A percentile compares a stretch with the other conserved stretches of the same genome.
These are phyloP conservation scores for Orientallactaga bullata DNA, from an alignment of 2,113 vertebrate genomes.

Conservation along the genomic window DNA sequence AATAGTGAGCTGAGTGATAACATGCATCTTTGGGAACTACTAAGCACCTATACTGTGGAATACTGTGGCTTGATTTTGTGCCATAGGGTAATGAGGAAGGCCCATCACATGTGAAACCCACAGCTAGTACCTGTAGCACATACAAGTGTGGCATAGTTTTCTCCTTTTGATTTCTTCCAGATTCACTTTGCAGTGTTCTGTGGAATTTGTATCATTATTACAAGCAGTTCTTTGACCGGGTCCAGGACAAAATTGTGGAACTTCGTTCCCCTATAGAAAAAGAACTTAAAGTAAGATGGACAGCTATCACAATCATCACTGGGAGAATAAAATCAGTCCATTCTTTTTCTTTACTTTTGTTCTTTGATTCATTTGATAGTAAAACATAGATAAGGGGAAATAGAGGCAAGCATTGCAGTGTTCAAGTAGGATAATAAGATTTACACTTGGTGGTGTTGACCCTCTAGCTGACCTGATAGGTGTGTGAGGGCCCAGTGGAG, in stretches of 20 bases:
- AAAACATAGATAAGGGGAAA: not conserved
- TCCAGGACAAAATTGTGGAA: constrained; percentile 91
- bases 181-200: constrained; percentile 91
- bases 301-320: constrained; percentile 11
- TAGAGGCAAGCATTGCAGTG: not conserved
- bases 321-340: constrained; percentile 17
- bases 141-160: constrained; percentile 21
- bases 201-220: constrained; percentile 98
- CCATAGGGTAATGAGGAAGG: not conserved
- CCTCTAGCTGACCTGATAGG: not conserved
- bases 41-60: not conserved
- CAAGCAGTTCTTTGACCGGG: constrained; percentile 92
- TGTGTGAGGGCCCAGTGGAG: not conserved
- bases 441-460: not conserved
- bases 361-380: not conserved
- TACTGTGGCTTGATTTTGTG: not conserved
- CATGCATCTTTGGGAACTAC: not conserved
- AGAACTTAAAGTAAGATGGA: constrained; percentile 93
- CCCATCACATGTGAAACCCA: not conserved
- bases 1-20: not conserved
- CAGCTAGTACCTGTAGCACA: not conserved
- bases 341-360: not conserved
- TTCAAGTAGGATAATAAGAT: not conserved
- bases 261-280: constrained; percentile 96
- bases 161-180: constrained; percentile 84